These are phyloP conservation scores for Mareca strepera DNA, from an alignment of 2,797 vertebrate genomes.

Conservation along the genomic window DNA sequence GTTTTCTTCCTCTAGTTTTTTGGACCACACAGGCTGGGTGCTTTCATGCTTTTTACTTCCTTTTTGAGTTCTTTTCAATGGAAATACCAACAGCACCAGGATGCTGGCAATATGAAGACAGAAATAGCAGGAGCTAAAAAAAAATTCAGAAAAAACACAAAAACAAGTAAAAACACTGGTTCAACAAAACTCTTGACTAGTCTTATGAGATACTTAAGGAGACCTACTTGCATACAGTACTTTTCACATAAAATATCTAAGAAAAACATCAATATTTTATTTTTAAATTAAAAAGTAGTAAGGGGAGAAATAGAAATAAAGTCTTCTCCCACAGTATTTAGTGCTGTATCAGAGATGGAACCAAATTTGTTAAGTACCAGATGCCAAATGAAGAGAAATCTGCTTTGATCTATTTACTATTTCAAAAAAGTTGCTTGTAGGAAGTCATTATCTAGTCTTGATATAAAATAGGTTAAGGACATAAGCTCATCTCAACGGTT, in stretches of 20 bases:
- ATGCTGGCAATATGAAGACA: constrained; percentile 89
- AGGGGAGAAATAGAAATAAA: neutral
- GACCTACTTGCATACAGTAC: neutral
- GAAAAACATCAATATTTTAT: neutral
- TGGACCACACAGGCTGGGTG: constrained; percentile 45
- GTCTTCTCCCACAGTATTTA: neutral
- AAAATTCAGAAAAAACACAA: too few species aligned
- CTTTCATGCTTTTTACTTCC: constrained; percentile 78
- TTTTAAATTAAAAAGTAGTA: neutral
- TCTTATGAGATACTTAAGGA: neutral
- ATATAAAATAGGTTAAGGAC: neutral
- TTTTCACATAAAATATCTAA: neutral
- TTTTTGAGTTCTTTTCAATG: constrained; percentile 85
- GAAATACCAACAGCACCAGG: constrained; percentile 86
- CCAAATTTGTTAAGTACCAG: too few species aligned
- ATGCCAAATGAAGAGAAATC: neutral
- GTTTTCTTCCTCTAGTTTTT: constrained; percentile 71
- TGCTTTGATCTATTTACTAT: neutral
- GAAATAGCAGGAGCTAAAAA: constrained; percentile 92
- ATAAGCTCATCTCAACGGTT: neutral
- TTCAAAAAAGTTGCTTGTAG: neutral
- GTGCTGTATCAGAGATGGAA: neutral
- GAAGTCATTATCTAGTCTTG: neutral
- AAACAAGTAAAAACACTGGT: neutral
- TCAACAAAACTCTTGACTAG: neutral